phyloP scores from a whole-genome alignment of 2,888 invertebrate genomes.

The Gastracanthus pulcherrimus region DNA sequence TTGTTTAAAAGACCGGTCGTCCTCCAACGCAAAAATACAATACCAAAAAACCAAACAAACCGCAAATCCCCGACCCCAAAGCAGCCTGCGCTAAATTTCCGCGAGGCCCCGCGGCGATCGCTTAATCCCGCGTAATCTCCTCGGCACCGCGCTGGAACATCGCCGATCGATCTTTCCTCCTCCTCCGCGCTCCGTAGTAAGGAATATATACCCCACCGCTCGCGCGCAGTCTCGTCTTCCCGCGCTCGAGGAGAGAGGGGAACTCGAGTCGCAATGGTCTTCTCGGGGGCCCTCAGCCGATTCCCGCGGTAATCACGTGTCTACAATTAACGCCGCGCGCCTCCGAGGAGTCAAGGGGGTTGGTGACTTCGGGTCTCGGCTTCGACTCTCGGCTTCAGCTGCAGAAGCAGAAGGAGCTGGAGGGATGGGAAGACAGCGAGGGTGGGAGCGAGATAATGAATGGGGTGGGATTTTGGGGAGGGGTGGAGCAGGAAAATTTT shows the following conservation, averaged over 20 bases:
- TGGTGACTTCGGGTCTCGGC: not conserved
- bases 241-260: not conserved
- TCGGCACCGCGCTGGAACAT: not conserved
- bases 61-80: too few relatives aligned
- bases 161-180: not conserved
- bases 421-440: too few relatives aligned
- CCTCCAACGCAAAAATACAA: not conserved
- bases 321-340: constrained; percentile 42
- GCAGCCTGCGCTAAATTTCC: not conserved
- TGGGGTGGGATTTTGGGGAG: not conserved
- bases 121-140: constrained; percentile 3
- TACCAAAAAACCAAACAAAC: not conserved
- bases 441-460: too few relatives aligned
- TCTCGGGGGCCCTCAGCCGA: not conserved
- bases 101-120: not conserved
- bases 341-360: not conserved
- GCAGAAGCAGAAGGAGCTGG: too few relatives aligned
- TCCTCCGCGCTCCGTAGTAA: not conserved
- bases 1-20: too few relatives aligned
- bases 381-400: not conserved
- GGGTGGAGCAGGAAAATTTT: not conserved
- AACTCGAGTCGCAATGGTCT: not conserved
- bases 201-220: not conserved
- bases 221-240: not conserved
- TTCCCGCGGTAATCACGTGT: constrained; percentile 28